Evolutionary conservation across 2,888 invertebrate genomes (phyloP), one percentile per base, ranked within the genome.

Genomic region (Buathra laborator): DNA sequence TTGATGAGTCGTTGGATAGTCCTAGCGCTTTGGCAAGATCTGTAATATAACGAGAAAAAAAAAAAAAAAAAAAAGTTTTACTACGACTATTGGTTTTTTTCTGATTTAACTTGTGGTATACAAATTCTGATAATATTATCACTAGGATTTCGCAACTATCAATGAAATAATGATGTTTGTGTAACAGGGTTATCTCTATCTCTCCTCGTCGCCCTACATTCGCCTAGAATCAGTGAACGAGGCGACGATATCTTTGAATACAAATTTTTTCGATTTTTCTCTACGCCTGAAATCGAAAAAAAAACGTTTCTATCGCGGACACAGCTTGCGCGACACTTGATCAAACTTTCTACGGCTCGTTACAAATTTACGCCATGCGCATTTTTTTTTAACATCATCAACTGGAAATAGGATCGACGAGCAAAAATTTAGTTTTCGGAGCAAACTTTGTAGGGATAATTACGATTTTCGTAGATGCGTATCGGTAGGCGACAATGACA

Each of bases 11-110:
- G 81, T 81, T 89, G 77, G 86, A 76, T 89, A 87, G 87, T 85
- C 81, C 84, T 88, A 83, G 87, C 83, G 70, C 85, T 32, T 71
- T 62, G 29, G 68, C 43, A 56, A 37, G 46, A 68, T 70, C 74
- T 86, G 81, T 66, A 88, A 84, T 85, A 88, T 86, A 86, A 86
- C 90, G 90, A 85, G n/a, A 87, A 86, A 56, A 48, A 70, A 29
- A 32, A 16, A 12, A 44, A 71, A 19, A 77, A 64, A 5, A 24
- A 3, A 24, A 24, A 24, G 24, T 24, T 46, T 12, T 43, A 19
- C 0, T 24, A 24, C 24, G 2, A 16, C 24, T 19, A 12, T 80
- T 37, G 24, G 32, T 75, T 44, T 68, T 19, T 72, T 74, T 24
- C 32, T 6, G n/a, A 9, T 32, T 3, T n/a, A 51, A 10, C 16